Conservation (phyloP, 1,140 invertebrate genomes). For the Drosophila setifemur region DNA sequence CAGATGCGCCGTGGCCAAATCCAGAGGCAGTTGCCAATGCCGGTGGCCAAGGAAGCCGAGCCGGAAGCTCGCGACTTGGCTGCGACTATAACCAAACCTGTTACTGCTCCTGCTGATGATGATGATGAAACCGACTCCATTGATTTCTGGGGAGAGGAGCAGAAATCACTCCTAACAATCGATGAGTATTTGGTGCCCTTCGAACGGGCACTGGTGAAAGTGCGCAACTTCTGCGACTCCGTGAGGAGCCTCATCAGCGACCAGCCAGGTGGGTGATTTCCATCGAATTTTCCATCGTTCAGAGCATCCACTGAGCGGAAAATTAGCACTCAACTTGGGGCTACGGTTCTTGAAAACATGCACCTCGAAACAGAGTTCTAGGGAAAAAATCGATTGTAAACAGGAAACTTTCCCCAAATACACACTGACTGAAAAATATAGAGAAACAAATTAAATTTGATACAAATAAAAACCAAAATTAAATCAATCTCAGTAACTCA, state of each 20-base stretch:
- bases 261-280: conserved; percentile 38
- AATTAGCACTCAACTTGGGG: too few relatives aligned
- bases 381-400: too few relatives aligned
- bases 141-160: neutral
- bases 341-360: too few relatives aligned
- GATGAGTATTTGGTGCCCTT: conserved; percentile 52
- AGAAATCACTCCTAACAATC: conserved; percentile 4
- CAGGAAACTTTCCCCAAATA: too few relatives aligned
- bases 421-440: too few relatives aligned
- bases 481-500: too few relatives aligned
- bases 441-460: too few relatives aligned
- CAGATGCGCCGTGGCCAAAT: conserved; percentile 45
- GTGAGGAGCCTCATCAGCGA: conserved; percentile 50
- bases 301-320: neutral
- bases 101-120: conserved; percentile 27
- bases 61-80: conserved; percentile 45
- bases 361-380: too few relatives aligned
- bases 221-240: conserved; percentile 61
- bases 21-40: conserved; percentile 38
- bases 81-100: conserved; percentile 18
- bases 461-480: too few relatives aligned
- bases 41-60: conserved; percentile 28
- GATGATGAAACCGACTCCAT: conserved; percentile 21
- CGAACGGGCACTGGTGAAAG: conserved; percentile 42
- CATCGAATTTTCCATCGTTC: conserved; percentile 4